Evolutionary conservation across 2,888 invertebrate genomes (phyloP).

Genomic region (Macrophya annulata): DNA sequence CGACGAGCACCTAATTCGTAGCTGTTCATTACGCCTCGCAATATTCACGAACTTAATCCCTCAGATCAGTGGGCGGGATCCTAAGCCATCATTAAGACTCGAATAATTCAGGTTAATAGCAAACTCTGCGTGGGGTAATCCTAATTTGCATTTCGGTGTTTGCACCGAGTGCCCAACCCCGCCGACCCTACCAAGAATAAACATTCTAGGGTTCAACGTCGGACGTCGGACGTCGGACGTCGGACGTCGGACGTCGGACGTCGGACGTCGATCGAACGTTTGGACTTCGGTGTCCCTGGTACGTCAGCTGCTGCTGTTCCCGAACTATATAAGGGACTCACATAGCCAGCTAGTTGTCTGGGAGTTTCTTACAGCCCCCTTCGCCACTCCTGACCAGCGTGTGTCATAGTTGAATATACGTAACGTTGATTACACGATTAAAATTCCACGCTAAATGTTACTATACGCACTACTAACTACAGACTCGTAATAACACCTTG

Average conservation of each 20-base stretch:
- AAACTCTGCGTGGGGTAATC: slow-evolving; percentile 75
- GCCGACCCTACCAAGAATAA: slow-evolving; percentile 71
- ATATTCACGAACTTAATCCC: slow-evolving; percentile 79
- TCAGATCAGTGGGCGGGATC: slow-evolving; percentile 77
- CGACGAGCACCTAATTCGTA: slow-evolving; percentile 72
- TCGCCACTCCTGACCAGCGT: neutral
- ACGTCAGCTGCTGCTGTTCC: slow-evolving; percentile 62
- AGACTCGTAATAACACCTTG: neutral
- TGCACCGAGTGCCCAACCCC: slow-evolving; percentile 65
- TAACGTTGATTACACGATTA: slow-evolving; percentile 51
- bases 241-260: slow-evolving; percentile 33
- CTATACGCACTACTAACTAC: neutral
- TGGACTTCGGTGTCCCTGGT: slow-evolving; percentile 49
- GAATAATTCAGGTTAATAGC: slow-evolving; percentile 80
- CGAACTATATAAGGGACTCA: slow-evolving; percentile 38
- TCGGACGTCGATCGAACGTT: slow-evolving; percentile 46
- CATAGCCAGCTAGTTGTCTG: slow-evolving; percentile 11
- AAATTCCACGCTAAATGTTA: slow-evolving; percentile 57
- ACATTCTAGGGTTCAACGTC: slow-evolving; percentile 64
- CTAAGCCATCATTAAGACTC: slow-evolving; percentile 80
- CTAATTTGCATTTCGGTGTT: slow-evolving; percentile 78
- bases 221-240: slow-evolving; percentile 40
- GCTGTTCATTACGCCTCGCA: slow-evolving; percentile 77
- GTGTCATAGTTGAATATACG: slow-evolving; percentile 30
- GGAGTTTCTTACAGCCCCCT: slow-evolving; percentile 37